These are phyloP conservation scores for Odontocolon sp. DNA, from an alignment of 2,888 invertebrate species.

Conservation along the genomic window DNA sequence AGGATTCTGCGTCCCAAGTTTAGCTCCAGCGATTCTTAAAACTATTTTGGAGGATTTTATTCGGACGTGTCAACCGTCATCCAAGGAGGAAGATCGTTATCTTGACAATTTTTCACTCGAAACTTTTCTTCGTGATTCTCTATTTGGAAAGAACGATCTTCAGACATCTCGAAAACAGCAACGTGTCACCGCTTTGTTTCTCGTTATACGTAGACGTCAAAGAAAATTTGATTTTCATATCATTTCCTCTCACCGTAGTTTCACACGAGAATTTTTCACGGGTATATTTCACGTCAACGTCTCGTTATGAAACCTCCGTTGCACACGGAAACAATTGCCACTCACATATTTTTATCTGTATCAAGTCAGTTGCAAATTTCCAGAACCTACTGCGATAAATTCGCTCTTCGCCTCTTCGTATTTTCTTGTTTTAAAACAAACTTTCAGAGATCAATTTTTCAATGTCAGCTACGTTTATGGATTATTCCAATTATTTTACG, in stretches of 20 bases:
- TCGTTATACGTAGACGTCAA: neutral
- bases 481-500: too few relatives aligned
- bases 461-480: too few relatives aligned
- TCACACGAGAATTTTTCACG: neutral
- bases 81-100: neutral
- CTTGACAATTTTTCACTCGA: neutral
- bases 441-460: too few relatives aligned
- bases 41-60: neutral
- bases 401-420: too few relatives aligned
- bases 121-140: constrained; percentile 8
- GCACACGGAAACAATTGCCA: too few relatives aligned
- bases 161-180: constrained; percentile 11
- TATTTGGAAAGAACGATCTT: constrained; percentile 13
- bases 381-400: too few relatives aligned
- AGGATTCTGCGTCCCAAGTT: too few relatives aligned
- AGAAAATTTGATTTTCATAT: neutral
- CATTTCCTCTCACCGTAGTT: neutral
- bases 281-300: neutral
- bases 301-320: too few relatives aligned
- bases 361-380: too few relatives aligned
- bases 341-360: too few relatives aligned
- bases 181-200: neutral
- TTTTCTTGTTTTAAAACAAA: too few relatives aligned
- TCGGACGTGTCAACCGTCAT: neutral
- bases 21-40: neutral